Evolutionary conservation across 2,113 vertebrate species (phyloP).

Genomic region (Leptodactylus fuscus): DNA sequence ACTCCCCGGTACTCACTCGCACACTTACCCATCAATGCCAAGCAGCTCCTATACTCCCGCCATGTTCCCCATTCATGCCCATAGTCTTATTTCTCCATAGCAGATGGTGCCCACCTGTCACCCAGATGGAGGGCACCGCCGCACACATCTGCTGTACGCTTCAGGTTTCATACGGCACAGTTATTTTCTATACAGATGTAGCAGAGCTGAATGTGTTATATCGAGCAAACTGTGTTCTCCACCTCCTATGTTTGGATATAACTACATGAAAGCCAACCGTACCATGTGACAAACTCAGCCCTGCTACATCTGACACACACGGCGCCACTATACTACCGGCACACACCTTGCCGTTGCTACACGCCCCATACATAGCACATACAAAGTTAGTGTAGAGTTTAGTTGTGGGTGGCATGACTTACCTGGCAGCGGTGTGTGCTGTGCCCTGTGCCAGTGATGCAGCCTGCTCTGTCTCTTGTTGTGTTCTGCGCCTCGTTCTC

Average conservation of each 20-base stretch:
- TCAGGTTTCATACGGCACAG: too few relatives aligned
- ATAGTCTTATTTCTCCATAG: too few relatives aligned
- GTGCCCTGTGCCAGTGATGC: background rate
- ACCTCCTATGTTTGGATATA: too few relatives aligned
- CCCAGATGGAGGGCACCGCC: background rate
- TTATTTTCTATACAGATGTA: background rate
- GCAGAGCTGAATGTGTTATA: background rate
- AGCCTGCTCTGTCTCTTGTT: slow-evolving; percentile 12
- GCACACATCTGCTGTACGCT: background rate
- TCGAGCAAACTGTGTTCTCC: too few relatives aligned
- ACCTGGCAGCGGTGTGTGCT: background rate
- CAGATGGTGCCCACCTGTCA: slow-evolving; percentile 3
- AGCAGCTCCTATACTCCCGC: background rate
- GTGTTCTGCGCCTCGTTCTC: slow-evolving; percentile 9
- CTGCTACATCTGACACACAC: background rate
- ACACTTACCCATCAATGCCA: background rate
- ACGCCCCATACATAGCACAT: background rate
- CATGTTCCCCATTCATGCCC: background rate
- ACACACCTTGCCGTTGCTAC: background rate
- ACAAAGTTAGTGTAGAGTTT: too few relatives aligned
- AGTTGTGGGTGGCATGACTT: too few relatives aligned
- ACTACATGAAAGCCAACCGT: too few relatives aligned
- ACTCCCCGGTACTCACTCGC: too few relatives aligned
- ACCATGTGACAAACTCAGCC: background rate
- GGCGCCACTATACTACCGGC: background rate